phyloP scores from a whole-genome alignment of 2,888 invertebrate genomes.

The Dusona sp. region DNA sequence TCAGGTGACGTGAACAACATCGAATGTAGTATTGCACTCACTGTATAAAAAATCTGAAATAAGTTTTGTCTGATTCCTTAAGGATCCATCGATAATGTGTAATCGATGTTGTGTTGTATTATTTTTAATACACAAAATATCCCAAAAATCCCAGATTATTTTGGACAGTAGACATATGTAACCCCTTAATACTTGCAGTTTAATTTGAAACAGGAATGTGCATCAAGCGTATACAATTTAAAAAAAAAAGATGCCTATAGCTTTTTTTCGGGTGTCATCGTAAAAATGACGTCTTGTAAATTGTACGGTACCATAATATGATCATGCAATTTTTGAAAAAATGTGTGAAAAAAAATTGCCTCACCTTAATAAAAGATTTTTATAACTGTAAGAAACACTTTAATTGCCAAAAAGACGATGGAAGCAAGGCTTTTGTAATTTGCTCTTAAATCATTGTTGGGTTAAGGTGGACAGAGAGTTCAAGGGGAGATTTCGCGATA shows the following conservation, averaged over 20 bases:
- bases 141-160: too few relatives aligned
- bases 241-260: not conserved
- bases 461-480: slow-evolving; percentile 23
- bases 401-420: slow-evolving; percentile 49
- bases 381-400: slow-evolving; percentile 31
- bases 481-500: slow-evolving; percentile 60
- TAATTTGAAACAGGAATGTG: too few relatives aligned
- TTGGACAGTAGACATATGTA: too few relatives aligned
- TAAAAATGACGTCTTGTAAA: not conserved
- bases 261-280: not conserved
- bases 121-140: too few relatives aligned
- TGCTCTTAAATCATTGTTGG: slow-evolving; percentile 57
- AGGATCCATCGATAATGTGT: too few relatives aligned
- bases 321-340: not conserved
- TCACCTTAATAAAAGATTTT: slow-evolving; percentile 7
- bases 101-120: too few relatives aligned
- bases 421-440: slow-evolving; percentile 50
- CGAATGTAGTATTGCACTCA: too few relatives aligned
- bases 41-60: too few relatives aligned
- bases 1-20: too few relatives aligned
- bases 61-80: too few relatives aligned
- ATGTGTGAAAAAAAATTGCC: not conserved
- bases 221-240: not conserved
- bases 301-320: not conserved
- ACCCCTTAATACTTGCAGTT: too few relatives aligned